These are phyloP conservation scores for Calonectris borealis DNA, from an alignment of 2,113 vertebrate species.

Conservation along the genomic window DNA sequence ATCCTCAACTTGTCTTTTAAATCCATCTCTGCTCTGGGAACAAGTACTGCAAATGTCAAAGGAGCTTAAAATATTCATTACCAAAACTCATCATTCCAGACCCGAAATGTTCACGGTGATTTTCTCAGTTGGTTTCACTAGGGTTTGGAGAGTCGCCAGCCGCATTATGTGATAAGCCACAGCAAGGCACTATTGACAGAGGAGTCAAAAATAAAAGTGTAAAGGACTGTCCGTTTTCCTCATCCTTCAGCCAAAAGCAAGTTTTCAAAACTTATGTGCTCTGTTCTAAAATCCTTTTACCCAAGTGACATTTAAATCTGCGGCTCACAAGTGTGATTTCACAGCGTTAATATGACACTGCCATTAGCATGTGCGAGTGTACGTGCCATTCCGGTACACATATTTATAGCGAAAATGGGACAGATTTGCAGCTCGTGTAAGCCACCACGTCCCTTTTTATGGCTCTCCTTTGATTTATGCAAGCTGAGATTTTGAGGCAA, in stretches of 20 bases:
- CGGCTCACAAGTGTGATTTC: not conserved
- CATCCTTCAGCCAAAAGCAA: not conserved
- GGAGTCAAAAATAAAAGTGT: not conserved
- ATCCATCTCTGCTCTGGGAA: not conserved
- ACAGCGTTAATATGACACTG: not conserved
- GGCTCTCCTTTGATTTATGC: not conserved
- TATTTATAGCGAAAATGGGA: constrained; percentile 5
- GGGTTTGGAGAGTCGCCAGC: not conserved
- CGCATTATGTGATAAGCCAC: not conserved
- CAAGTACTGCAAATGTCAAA: not conserved
- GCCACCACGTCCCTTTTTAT: not conserved
- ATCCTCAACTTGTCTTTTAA: not conserved
- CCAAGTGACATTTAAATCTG: not conserved
- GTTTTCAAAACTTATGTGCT: not conserved
- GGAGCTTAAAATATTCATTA: constrained; percentile 44
- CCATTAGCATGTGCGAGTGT: not conserved
- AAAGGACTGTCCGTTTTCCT: not conserved
- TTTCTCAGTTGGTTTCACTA: not conserved
- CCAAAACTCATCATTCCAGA: constrained; percentile 3
- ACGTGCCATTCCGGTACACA: rapidly evolving
- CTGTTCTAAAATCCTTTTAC: not conserved
- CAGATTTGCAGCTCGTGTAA: not conserved
- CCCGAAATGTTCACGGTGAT: not conserved
- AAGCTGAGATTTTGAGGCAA: not conserved
- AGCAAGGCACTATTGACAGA: not conserved